Percentiles rank a stretch among this genome's conserved stretches.
Evolutionary conservation across 2,113 vertebrate species (phyloP).

Genomic region (Sinocyclocheilus maitianheensis): DNA sequence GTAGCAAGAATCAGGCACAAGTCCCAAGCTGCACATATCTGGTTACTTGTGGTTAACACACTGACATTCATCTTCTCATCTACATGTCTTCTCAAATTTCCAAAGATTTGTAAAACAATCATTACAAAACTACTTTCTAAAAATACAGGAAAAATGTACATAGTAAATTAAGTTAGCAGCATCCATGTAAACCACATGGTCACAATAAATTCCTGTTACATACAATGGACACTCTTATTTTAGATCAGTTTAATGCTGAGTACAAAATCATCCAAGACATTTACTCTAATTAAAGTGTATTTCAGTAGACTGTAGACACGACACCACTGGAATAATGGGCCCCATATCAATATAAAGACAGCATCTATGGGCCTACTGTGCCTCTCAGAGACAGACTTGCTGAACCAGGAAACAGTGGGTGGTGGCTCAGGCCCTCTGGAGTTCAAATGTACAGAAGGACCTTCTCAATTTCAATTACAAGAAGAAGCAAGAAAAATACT

Average conservation of each 20-base stretch:
- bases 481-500: background rate
- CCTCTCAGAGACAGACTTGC: background rate
- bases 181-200: background rate
- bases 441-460: background rate
- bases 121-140: background rate
- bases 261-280: background rate
- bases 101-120: background rate
- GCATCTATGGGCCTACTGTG: constrained; percentile 6
- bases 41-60: constrained; percentile 19
- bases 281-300: background rate
- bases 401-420: constrained; percentile 31
- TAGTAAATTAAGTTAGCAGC: background rate
- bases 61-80: background rate
- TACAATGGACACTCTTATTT: background rate
- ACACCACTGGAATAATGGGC: background rate
- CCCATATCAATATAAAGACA: background rate
- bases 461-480: background rate
- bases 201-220: background rate
- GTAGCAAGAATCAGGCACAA: constrained; percentile 3
- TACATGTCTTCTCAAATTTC: background rate
- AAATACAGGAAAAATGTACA: background rate
- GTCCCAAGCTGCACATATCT: constrained; percentile 21
- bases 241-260: background rate
- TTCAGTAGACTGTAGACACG: background rate
- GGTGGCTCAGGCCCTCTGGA: constrained; percentile 1